Base-by-base conservation (phyloP, 2,797 vertebrate genomes). In the Periophthalmus magnuspinnatus region DNA sequence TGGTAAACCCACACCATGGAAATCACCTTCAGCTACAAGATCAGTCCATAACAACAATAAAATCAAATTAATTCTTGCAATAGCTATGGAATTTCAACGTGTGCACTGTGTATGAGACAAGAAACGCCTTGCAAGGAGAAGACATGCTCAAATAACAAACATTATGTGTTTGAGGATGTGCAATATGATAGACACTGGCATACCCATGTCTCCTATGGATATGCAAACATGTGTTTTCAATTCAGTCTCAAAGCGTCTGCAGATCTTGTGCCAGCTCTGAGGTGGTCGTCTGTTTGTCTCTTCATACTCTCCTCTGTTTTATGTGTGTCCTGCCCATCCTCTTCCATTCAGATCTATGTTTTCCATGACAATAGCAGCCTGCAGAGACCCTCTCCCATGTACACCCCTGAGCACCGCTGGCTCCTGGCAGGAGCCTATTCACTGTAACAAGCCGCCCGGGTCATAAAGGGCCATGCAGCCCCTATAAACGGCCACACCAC, bases 291-390 rank as follows among this genome's bases (percentile, higher is more conserved):
- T 74, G 74, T 81, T 85, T 81, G 82, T 85, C 78, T 72, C 38
- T 77, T 78, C 72, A 61, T 88, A 80, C 86, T 80, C 85, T 86
- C 78, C 81, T 87, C 80, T 83, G 80, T 90, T 91, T 86, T 88
- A 87, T 90, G 75, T 90, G 79, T 86, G 84, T 91, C 83, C 88
- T 89, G 81, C 78, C 85, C 88, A 75, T 89, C 89, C 84, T 88
- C 77, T 85, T 76, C 76, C 84, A 88, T 91, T 91, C 86, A 90
- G 54, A 55, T 59, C 66, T 19, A 59, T 8, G 58, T 88, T 91
- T 92, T 90, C 69, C 91, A 92, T 91, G 65, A 91, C 87, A 91
- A 92, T 83, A 62, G 86, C 74, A 66, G 84, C 86, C 85, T 86
- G 88, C 80, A 5, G 86, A 80, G 90, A 85, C 79, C 54, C 62